Evolutionary conservation across 2,888 invertebrate species (phyloP).

Genomic region (Sialis fuliginosa): DNA sequence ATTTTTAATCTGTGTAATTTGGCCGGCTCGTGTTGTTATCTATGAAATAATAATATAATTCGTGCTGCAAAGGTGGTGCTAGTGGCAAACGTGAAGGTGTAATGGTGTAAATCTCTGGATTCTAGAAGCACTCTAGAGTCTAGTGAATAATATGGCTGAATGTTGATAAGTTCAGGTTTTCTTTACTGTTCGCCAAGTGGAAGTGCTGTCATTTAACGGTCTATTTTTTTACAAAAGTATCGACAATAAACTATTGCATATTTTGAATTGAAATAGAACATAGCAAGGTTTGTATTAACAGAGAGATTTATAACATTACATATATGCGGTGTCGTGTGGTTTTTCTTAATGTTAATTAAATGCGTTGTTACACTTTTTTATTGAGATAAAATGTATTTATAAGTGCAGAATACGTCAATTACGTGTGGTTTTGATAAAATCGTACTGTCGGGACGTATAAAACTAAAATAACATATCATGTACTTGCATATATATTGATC

Average conservation of each 20-base stretch:
- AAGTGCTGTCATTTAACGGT: conserved; percentile 5
- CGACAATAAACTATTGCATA: not conserved
- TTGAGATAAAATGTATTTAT: not conserved
- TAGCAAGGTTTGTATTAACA: not conserved
- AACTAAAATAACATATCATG: too few relatives aligned
- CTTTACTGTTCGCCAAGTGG: conserved; percentile 63
- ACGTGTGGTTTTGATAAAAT: too few relatives aligned
- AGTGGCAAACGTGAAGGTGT: too few relatives aligned
- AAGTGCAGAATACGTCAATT: not conserved
- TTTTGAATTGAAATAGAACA: conserved; percentile 7
- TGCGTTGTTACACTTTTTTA: not conserved
- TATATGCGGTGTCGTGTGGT: not conserved
- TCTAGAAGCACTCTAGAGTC: not conserved
- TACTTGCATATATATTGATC: too few relatives aligned
- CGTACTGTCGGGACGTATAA: too few relatives aligned
- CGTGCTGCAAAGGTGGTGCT: too few relatives aligned
- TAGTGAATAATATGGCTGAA: conserved; percentile 51
- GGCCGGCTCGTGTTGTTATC: too few relatives aligned
- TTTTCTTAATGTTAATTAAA: not conserved
- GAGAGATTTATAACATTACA: not conserved
- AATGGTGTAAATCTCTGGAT: too few relatives aligned
- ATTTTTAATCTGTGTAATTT: too few relatives aligned
- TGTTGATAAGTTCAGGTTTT: conserved; percentile 59
- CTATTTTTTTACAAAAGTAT: conserved; percentile 4
- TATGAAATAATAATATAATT: too few relatives aligned